Evolutionary conservation across 1,140 invertebrate species (phyloP).

Genomic region (Drosophila elegans): DNA sequence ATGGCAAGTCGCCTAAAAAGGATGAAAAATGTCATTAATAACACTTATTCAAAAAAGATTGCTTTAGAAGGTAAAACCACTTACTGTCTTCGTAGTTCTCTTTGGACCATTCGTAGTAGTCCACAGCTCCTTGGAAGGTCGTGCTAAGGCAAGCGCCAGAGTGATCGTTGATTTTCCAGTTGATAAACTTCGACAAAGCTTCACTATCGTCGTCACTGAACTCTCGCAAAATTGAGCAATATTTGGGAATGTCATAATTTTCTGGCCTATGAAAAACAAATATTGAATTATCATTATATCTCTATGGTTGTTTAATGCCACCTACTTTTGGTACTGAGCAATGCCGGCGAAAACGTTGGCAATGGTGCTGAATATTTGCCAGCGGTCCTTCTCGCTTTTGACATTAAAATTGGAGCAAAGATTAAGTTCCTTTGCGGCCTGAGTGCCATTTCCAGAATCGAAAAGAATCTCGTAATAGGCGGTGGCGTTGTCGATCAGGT

Average conservation of each 20-base stretch:
- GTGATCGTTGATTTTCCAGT: conserved; percentile 29
- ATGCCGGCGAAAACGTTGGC: conserved; percentile 76
- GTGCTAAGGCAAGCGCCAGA: conserved; percentile 45
- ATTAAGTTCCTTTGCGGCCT: conserved; percentile 76
- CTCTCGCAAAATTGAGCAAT: conserved; percentile 55
- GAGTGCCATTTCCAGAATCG: conserved; percentile 37
- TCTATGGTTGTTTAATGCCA: background rate
- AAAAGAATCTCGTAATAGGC: conserved; percentile 84
- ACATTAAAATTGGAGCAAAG: conserved; percentile 75
- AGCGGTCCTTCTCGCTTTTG: conserved; percentile 61
- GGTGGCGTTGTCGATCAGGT: conserved; percentile 86
- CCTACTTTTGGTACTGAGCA: conserved; percentile 76
- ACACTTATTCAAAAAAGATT: background rate
- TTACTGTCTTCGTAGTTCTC: conserved; percentile 59
- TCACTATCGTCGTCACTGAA: conserved; percentile 62
- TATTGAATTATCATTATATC: background rate
- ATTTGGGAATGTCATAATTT: conserved; percentile 41
- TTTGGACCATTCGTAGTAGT: conserved; percentile 63
- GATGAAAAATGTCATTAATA: background rate
- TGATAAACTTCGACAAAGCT: conserved; percentile 63
- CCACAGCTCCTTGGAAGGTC: conserved; percentile 52
- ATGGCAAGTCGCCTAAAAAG: conserved; percentile 74
- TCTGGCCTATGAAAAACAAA: conserved; percentile 26
- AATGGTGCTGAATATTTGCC: conserved; percentile 74
- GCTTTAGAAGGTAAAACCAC: background rate